Base-by-base conservation (phyloP, 2,797 vertebrate genomes). In the Carcharodon carcharias region DNA sequence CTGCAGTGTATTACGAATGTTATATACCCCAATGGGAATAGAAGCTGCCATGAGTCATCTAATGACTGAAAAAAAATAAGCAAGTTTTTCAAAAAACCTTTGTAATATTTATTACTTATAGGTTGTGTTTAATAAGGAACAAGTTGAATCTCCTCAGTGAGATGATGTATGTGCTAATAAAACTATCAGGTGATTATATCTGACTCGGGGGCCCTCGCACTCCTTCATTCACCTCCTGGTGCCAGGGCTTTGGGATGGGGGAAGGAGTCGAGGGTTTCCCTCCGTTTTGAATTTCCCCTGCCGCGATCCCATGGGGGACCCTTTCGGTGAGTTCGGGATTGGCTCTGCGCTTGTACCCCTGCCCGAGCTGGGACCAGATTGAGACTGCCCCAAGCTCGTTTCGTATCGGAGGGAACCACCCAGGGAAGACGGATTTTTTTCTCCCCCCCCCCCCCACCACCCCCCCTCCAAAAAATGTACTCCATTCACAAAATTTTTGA, bases 71-170 rank as follows among this genome's bases (percentile, higher is more conserved):
- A 91, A 98, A 98, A 98, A 98, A 99, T 98, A 98, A 99, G 98
- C 98, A 98, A 98, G 98, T 99, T 99, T 98, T 99, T 99, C 98
- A 98, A 99, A 98, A 98, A 99, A 98, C 97, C 99, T 99, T 99
- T 99, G 99, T 99, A 99, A 99, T 99, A 99, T 99, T 99, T 99
- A 99, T 99, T 98, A 99, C 98, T 99, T 99, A 98, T 99, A 99
- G 99, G 99, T 98, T 99, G 98, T 99, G 98, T 99, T 99, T 99
- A 99, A 99, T 99, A 99, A 99, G 99, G 98, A 98, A 99, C 56
- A 56, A 18, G 89, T 61, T 61, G 31, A 92, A 92, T 21, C 89
- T 92, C 89, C 35, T 61, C 56, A 35, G 89, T 21, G 89, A 92
- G 89, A 92, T 63, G 88, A 56, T 92, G 89, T 92, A 92, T 61